phyloP scores from a whole-genome alignment of 2,797 vertebrate genomes.

The Sebastes kiyomatsui region DNA sequence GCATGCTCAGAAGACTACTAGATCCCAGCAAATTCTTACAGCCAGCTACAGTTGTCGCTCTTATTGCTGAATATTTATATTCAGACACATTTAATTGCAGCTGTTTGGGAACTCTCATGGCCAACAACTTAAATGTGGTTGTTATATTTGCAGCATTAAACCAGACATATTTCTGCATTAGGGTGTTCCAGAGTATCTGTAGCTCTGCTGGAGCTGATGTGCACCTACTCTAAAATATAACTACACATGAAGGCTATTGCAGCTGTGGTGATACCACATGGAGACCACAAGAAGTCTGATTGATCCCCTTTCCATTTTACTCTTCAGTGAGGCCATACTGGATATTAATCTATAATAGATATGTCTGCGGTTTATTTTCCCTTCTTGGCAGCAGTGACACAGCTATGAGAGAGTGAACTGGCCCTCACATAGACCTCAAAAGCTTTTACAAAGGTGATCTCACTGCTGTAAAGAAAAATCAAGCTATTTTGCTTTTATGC shows the following conservation, averaged over 20 bases:
- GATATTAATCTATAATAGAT: slow-evolving; percentile 13
- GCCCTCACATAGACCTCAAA: background rate
- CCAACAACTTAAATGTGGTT: background rate
- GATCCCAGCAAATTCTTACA: background rate
- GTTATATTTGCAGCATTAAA: background rate
- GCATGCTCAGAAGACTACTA: background rate
- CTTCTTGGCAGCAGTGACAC: background rate
- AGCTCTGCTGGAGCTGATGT: background rate
- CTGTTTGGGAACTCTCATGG: background rate
- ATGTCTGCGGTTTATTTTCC: background rate
- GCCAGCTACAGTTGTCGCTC: background rate
- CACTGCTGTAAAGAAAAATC: slow-evolving; percentile 4
- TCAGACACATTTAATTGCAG: background rate
- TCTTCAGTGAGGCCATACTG: slow-evolving; percentile 4
- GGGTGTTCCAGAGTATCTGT: background rate
- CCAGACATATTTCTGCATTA: background rate
- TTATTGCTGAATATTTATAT: background rate
- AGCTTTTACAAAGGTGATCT: slow-evolving; percentile 1
- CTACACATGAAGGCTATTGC: background rate
- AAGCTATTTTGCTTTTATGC: background rate
- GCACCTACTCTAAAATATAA: background rate
- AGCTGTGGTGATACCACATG: slow-evolving; percentile 6
- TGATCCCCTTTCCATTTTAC: background rate
- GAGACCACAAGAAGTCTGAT: slow-evolving; percentile 2
- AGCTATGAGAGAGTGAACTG: background rate